Conservation (phyloP, 2,797 vertebrate species). For the Poeciliopsis gracilis region DNA sequence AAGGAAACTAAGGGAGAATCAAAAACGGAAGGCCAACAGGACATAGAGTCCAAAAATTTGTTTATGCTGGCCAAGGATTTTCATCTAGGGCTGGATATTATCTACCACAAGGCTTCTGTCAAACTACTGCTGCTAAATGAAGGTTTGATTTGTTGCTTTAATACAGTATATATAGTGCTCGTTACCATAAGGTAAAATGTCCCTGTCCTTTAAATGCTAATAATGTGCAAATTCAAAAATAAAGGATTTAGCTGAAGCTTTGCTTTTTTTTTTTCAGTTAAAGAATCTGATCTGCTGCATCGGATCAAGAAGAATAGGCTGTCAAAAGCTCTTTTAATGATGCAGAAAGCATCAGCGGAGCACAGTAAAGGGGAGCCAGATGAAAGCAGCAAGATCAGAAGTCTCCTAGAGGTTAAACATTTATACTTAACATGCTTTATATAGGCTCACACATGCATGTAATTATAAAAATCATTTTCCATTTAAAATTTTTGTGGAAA, state of each 20-base stretch:
- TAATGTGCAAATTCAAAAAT: conserved; percentile 1
- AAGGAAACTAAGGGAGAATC: conserved; percentile 20
- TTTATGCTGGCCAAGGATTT: conserved; percentile 83
- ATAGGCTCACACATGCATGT: background rate
- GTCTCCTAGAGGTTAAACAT: conserved; percentile 85
- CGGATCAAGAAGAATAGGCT: conserved; percentile 90
- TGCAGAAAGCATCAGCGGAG: conserved; percentile 85
- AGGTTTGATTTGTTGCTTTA: conserved; percentile 63
- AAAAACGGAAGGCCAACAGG: conserved; percentile 19
- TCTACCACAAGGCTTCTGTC: conserved; percentile 87
- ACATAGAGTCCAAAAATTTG: conserved; percentile 37
- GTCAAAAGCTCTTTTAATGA: conserved; percentile 88
- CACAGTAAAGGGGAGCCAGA: conserved; percentile 66
- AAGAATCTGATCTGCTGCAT: conserved; percentile 82
- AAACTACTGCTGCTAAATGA: conserved; percentile 79
- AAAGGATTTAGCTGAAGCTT: background rate
- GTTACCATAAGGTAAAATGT: background rate
- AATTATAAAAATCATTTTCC: conserved; percentile 1
- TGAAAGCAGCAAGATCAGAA: conserved; percentile 61
- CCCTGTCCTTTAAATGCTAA: background rate
- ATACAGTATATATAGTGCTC: background rate
- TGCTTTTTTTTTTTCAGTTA: conserved; percentile 27
- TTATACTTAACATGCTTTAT: background rate
- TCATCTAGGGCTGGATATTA: conserved; percentile 86
- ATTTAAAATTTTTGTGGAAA: background rate